These are phyloP conservation scores for Pterostichus madidus DNA, from an alignment of 2,888 invertebrate species.

Conservation along the genomic window DNA sequence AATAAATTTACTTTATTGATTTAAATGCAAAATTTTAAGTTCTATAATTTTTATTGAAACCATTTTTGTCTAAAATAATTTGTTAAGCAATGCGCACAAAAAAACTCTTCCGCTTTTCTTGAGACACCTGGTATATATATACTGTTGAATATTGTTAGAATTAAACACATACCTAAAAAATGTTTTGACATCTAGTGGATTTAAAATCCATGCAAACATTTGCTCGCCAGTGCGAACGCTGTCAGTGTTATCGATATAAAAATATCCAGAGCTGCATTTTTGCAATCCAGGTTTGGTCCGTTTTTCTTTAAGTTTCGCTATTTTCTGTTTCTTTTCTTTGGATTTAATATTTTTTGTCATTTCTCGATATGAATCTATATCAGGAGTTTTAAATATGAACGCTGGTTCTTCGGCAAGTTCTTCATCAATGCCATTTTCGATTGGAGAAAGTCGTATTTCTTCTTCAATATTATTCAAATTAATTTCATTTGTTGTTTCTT, in stretches of 20 bases:
- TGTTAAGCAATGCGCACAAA: no score
- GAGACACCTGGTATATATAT: no score
- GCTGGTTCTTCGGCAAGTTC: background rate
- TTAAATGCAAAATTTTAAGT: no score
- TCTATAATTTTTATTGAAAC: no score
- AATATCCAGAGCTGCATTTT: constrained; percentile 8
- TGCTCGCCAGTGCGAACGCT: constrained; percentile 43
- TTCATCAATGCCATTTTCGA: background rate
- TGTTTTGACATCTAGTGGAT: constrained; percentile 18
- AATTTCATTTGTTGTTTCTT: background rate
- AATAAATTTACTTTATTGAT: no score
- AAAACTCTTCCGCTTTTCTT: no score
- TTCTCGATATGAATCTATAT: constrained; percentile 10
- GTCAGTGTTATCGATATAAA: constrained; percentile 19
- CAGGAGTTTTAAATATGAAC: no score
- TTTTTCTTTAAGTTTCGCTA: background rate
- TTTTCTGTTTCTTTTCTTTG: background rate
- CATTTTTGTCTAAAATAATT: no score
- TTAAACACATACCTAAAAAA: constrained; percentile 48
- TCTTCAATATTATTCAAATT: background rate
- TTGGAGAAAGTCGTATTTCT: background rate
- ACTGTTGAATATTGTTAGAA: background rate
- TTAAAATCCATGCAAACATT: constrained; percentile 53
- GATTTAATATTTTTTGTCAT: background rate
- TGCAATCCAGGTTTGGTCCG: background rate